These are phyloP conservation scores for Spinus olivaceus DNA, from an alignment of 2,797 vertebrate genomes.

Conservation along the genomic window DNA sequence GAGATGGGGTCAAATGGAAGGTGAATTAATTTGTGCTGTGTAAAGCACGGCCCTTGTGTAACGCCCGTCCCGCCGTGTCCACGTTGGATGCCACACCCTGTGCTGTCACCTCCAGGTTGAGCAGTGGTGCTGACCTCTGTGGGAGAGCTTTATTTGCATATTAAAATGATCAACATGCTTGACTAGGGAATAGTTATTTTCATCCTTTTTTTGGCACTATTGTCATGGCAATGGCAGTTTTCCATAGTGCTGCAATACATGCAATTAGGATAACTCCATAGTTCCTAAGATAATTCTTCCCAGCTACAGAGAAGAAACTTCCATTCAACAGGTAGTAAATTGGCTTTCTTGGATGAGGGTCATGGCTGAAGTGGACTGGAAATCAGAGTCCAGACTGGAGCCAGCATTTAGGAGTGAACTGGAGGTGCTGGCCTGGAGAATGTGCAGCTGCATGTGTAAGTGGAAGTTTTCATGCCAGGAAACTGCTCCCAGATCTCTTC, in stretches of 20 bases:
- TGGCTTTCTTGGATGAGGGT: neutral
- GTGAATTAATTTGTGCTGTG: neutral
- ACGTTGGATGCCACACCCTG: neutral
- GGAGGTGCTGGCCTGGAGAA: neutral
- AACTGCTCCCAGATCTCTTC: neutral
- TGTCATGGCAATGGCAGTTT: neutral
- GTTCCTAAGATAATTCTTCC: neutral
- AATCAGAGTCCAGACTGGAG: neutral
- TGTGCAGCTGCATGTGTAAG: accelerated
- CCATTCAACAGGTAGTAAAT: neutral
- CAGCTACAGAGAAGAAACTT: neutral
- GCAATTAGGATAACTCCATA: neutral
- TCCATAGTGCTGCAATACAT: neutral
- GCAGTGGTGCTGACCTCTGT: neutral
- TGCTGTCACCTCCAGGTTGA: neutral
- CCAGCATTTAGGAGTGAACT: neutral
- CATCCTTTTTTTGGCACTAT: neutral
- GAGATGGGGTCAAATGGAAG: neutral
- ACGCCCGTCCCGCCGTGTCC: accelerated
- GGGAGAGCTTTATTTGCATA: neutral
- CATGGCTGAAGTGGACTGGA: neutral
- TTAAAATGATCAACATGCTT: neutral
- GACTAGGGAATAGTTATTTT: neutral
- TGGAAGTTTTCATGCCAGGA: neutral
- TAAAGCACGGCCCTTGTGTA: accelerated